phyloP scores from a whole-genome alignment of 2,888 invertebrate genomes.

The Graphium colonna region DNA sequence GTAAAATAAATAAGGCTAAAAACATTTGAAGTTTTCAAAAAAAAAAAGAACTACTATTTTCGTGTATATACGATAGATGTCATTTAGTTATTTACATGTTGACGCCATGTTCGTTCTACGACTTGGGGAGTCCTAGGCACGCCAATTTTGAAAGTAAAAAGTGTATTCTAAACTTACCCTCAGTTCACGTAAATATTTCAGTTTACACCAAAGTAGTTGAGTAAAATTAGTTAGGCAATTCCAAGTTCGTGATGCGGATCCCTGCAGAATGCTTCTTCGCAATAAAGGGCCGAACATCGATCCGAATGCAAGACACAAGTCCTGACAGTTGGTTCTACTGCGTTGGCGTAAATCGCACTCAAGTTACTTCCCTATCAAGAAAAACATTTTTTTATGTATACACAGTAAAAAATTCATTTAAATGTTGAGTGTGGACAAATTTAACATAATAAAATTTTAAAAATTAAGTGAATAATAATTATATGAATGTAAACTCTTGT shows the following conservation, averaged over 20 bases:
- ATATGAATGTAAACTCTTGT: background rate
- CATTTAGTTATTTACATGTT: conserved; percentile 71
- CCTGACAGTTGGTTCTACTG: conserved; percentile 57
- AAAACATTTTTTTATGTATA: conserved; percentile 16
- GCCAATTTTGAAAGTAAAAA: conserved; percentile 38
- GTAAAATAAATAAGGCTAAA: conserved; percentile 5
- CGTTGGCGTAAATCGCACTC: conserved; percentile 39
- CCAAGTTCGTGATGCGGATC: conserved; percentile 85
- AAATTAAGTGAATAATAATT: background rate
- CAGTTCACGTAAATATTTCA: conserved; percentile 74
- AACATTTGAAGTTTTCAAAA: conserved; percentile 26
- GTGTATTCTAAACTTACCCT: conserved; percentile 64
- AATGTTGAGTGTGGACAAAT: background rate
- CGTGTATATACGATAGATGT: conserved; percentile 47
- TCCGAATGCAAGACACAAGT: conserved; percentile 76
- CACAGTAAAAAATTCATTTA: background rate
- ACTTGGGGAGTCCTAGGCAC: conserved; percentile 62
- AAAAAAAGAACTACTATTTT: conserved; percentile 27
- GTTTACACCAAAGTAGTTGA: conserved; percentile 82
- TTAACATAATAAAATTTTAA: too few species aligned
- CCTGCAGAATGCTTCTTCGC: conserved; percentile 83
- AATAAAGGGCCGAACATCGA: conserved; percentile 85
- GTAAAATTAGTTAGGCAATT: conserved; percentile 82
- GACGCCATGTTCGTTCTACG: conserved; percentile 76
- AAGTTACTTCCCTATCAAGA: conserved; percentile 30